These are phyloP conservation scores for Idaea biselata DNA, from an alignment of 2,888 invertebrate species.

Conservation along the genomic window DNA sequence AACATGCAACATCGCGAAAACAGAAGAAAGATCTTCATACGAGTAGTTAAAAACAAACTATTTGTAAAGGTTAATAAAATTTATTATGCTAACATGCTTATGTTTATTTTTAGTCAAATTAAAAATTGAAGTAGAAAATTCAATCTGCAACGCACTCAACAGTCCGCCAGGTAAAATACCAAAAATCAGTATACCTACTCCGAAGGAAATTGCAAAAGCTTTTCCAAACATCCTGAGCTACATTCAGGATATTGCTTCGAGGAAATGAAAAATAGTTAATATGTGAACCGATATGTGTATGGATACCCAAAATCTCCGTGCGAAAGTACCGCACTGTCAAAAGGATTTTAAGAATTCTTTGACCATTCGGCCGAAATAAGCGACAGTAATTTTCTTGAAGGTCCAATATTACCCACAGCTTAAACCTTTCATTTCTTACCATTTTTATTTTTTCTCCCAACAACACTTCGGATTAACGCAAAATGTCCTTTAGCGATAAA, in stretches of 20 bases:
- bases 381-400: slow-evolving; percentile 29
- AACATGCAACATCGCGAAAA: too few relatives aligned
- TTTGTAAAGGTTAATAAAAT: too few relatives aligned
- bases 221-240: slow-evolving; percentile 58
- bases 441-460: slow-evolving; percentile 11
- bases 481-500: not conserved
- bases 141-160: slow-evolving; percentile 16
- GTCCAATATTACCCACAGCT: slow-evolving; percentile 22
- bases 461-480: not conserved
- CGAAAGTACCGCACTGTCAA: slow-evolving; percentile 17
- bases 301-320: slow-evolving; percentile 23
- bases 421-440: slow-evolving; percentile 16
- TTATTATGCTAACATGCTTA: not conserved
- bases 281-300: slow-evolving; percentile 28
- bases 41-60: too few relatives aligned
- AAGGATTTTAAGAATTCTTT: slow-evolving; percentile 26
- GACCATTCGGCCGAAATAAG: slow-evolving; percentile 29
- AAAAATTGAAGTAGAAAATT: not conserved
- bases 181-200: slow-evolving; percentile 50
- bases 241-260: slow-evolving; percentile 58
- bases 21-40: too few relatives aligned
- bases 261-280: slow-evolving; percentile 61
- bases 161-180: slow-evolving; percentile 38
- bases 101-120: not conserved
- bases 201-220: slow-evolving; percentile 68